Percentiles rank a stretch among this genome's conserved stretches.
phyloP scores from a whole-genome alignment of 1,140 invertebrate species.

The Dinoponera quadriceps region DNA sequence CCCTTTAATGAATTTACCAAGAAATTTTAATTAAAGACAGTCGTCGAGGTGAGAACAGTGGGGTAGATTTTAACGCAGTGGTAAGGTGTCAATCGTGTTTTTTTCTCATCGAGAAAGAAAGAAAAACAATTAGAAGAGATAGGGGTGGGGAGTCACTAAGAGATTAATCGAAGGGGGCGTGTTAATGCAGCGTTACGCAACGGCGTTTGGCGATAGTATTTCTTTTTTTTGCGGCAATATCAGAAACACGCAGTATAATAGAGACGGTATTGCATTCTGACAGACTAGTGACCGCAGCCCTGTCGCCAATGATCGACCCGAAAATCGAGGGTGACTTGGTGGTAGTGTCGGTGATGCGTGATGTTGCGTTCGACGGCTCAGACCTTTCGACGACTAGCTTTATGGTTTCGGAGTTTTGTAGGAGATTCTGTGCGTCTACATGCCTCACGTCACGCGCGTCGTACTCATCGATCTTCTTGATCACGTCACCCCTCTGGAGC shows the following conservation, averaged over 20 bases:
- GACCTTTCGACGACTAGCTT: conserved; percentile 87
- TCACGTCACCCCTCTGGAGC: conserved; percentile 94
- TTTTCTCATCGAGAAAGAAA: conserved; percentile 38
- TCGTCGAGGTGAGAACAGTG: conserved; percentile 24
- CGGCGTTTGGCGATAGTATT: conserved; percentile 27
- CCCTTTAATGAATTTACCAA: no score
- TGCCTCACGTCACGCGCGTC: conserved; percentile 94
- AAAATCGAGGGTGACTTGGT: conserved; percentile 85
- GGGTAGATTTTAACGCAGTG: conserved; percentile 31
- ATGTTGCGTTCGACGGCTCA: conserved; percentile 77
- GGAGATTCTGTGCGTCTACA: conserved; percentile 95
- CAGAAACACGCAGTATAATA: conserved; percentile 61
- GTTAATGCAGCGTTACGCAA: conserved; percentile 49
- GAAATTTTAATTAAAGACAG: conserved; percentile 18
- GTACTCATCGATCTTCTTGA: conserved; percentile 95
- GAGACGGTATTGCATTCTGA: conserved; percentile 78
- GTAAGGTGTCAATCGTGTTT: conserved; percentile 58
- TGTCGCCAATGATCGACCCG: conserved; percentile 76
- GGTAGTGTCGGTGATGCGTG: conserved; percentile 64
- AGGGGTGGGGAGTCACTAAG: not conserved
- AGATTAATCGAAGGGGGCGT: conserved; percentile 31
- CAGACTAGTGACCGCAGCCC: conserved; percentile 80
- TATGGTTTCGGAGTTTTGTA: conserved; percentile 91
- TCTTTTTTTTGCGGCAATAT: conserved; percentile 18
- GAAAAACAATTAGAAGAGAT: no score